Evolutionary conservation across 2,888 invertebrate species (phyloP).

Genomic region (Cryptocephalus moraei): DNA sequence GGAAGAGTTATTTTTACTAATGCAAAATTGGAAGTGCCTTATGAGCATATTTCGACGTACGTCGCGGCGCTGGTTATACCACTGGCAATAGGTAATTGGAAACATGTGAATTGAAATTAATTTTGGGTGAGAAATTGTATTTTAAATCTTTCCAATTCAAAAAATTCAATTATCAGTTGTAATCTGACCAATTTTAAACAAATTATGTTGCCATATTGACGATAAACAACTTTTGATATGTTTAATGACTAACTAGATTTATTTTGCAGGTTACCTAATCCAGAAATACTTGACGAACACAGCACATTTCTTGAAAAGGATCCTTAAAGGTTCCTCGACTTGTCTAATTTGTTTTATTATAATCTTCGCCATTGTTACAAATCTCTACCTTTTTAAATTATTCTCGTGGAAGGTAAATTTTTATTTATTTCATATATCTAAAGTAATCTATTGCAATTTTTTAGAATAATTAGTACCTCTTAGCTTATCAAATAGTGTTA

Average conservation of each 20-base stretch:
- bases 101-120: no score
- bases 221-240: no score
- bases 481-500: no score
- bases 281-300: constrained; percentile 59
- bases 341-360: constrained; percentile 74
- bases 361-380: constrained; percentile 79
- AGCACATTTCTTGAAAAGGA: constrained; percentile 60
- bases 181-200: no score
- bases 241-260: no score
- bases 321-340: constrained; percentile 76
- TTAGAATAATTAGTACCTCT: no score
- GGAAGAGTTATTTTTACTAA: constrained; percentile 47
- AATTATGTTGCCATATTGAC: no score
- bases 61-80: constrained; percentile 71
- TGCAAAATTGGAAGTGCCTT: constrained; percentile 67
- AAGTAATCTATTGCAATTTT: no score
- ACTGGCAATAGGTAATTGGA: constrained; percentile 47
- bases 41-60: constrained; percentile 61
- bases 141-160: no score
- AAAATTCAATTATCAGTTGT: no score
- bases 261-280: constrained; percentile 33
- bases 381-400: constrained; percentile 77
- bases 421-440: background rate
- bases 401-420: constrained; percentile 74
- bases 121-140: no score